phyloP scores from a whole-genome alignment of 2,888 invertebrate genomes.

The Schizotus pectinicornis region DNA sequence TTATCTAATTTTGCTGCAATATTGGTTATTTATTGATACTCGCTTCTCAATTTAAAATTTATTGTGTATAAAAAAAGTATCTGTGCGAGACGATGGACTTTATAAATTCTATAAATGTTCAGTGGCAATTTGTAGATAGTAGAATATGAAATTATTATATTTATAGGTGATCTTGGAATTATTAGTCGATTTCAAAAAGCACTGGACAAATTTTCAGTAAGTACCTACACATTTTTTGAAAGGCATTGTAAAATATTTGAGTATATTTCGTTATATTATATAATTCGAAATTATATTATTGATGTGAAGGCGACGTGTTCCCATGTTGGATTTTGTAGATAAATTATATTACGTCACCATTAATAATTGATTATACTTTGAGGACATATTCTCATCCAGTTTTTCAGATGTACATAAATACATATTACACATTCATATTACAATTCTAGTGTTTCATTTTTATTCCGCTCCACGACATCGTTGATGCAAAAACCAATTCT shows the following conservation, averaged over 20 bases:
- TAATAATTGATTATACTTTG: constrained; percentile 24
- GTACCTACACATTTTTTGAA: constrained; percentile 21
- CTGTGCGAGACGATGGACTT: constrained; percentile 16
- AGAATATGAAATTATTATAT: constrained; percentile 32
- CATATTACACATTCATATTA: constrained; percentile 44
- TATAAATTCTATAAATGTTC: constrained; percentile 40
- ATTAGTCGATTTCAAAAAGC: constrained; percentile 36
- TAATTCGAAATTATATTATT: not conserved
- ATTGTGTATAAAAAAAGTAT: constrained; percentile 26
- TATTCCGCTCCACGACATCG: not conserved
- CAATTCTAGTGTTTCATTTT: constrained; percentile 33
- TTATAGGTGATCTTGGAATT: constrained; percentile 28
- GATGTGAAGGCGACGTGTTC: constrained; percentile 32
- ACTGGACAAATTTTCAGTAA: constrained; percentile 26
- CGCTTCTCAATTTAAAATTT: constrained; percentile 4
- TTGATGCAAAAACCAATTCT: not conserved
- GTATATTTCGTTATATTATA: constrained; percentile 27
- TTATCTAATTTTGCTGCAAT: constrained; percentile 41
- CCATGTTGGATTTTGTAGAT: constrained; percentile 39
- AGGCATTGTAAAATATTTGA: constrained; percentile 20
- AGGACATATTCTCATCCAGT: constrained; percentile 38
- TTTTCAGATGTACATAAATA: constrained; percentile 45
- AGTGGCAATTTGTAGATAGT: constrained; percentile 48
- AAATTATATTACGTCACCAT: constrained; percentile 15
- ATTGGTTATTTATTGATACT: constrained; percentile 32